Percentiles rank a stretch among this genome's conserved stretches.
Evolutionary conservation across 2,888 invertebrate genomes (phyloP).

Genomic region (Zonitis immaculata): DNA sequence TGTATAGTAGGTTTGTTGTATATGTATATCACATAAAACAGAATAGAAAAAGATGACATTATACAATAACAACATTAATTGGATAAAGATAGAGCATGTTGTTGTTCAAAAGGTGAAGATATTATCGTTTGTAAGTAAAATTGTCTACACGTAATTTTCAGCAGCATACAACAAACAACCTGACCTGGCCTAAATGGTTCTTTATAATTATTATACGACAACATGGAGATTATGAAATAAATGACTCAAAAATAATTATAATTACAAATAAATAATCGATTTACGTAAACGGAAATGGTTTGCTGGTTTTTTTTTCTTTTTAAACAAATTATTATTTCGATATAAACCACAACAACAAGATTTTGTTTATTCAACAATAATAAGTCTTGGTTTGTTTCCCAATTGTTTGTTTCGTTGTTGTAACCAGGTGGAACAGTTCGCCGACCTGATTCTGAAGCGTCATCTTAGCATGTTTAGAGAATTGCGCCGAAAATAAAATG

Average conservation of each 20-base stretch:
- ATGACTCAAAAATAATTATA: too few relatives aligned
- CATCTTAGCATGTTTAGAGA: not conserved
- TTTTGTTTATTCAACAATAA: too few relatives aligned
- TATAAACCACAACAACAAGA: too few relatives aligned
- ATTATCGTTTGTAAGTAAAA: constrained; percentile 2
- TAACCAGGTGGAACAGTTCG: not conserved
- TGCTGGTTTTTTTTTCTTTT: too few relatives aligned
- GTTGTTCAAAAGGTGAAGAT: constrained; percentile 17
- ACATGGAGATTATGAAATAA: too few relatives aligned
- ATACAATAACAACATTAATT: not conserved
- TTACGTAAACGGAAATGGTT: too few relatives aligned
- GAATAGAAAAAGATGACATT: constrained; percentile 2
- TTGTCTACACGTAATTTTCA: constrained; percentile 3
- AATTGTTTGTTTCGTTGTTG: too few relatives aligned
- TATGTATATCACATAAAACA: constrained; percentile 5
- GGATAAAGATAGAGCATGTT: constrained; percentile 10
- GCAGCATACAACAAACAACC: not conserved
- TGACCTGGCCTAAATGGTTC: not conserved
- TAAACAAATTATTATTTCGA: too few relatives aligned
- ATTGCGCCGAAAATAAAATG: not conserved
- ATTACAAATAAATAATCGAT: too few relatives aligned
- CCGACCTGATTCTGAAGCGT: not conserved
- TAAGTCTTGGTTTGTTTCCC: too few relatives aligned
- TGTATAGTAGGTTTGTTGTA: too few relatives aligned
- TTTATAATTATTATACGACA: not conserved